Evolutionary conservation across 2,113 vertebrate species (phyloP), one percentile per base, ranked within the genome.

Genomic region (Brevimyrus niger): DNA sequence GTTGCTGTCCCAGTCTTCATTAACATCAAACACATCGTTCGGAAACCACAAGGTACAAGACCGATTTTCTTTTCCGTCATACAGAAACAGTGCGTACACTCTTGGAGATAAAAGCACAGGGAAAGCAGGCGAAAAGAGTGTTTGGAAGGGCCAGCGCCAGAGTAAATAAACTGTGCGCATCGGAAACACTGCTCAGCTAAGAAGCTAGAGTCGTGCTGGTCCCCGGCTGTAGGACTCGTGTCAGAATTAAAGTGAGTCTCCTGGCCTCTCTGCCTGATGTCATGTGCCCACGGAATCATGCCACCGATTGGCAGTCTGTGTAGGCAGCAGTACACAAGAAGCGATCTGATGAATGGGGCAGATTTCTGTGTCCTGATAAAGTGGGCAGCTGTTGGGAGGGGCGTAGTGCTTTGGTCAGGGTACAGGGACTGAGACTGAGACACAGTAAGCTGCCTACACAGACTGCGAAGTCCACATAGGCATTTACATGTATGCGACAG

Each of bases 121-220:
- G 50, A 38, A 47, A 90, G 46, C 8, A 87, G 69, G 65, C 35
- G 23, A 90, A 90, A 73, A 73, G 83, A 87, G 50, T 46, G 31
- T 38, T 86, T 27, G 48, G 55, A 65, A 42, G 51, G 55, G 11
- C 73, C 44, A 69, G 47, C 42, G 82, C 86, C 89, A 91, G 35
- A 27, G 73, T 55, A 91, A 91, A 92, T 89, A 91, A 91, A 90
- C 73, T 23, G 7, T 55, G 46, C 1, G 42, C 48, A 85, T 87
- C 83, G 50, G 58, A 86, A 88, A 38, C 50, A 47, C 53, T 82
- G 87, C 85, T 83, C n/a, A 90, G 27, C 73, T 47, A 50, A 42
- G 50, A 10, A 87, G 44, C 87, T 38, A 31, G 19, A 88, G 55
- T 42, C 42, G 48, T 31, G 80, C 35, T 58, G 58, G 44, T 53